Evolutionary conservation across 2,113 vertebrate genomes (phyloP).

Genomic region (Odocoileus hemionus): DNA sequence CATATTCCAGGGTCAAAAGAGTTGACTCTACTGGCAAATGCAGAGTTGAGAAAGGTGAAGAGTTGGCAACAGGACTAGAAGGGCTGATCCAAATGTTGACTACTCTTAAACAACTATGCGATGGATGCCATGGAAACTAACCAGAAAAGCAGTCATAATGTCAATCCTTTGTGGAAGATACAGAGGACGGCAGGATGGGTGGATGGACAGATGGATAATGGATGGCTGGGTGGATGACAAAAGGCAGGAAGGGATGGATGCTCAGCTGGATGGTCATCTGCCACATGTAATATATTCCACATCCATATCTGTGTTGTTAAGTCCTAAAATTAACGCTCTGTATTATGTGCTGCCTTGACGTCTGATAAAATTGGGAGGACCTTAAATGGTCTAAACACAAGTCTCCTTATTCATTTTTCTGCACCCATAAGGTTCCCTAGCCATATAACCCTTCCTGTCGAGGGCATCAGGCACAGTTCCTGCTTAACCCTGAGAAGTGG

Average conservation of each 20-base stretch:
- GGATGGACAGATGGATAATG: not conserved
- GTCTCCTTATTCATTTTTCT: not conserved
- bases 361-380: not conserved
- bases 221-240: not conserved
- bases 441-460: not conserved
- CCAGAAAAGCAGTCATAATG: not conserved
- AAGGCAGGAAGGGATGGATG: not conserved
- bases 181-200: not conserved
- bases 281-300: not conserved
- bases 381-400: not conserved
- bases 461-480: not conserved
- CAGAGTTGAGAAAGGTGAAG: not conserved
- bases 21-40: not conserved
- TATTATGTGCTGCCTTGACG: not conserved
- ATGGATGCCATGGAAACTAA: not conserved
- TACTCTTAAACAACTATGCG: not conserved
- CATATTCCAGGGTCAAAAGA: not conserved
- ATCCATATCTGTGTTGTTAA: not conserved
- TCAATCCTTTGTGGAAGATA: not conserved
- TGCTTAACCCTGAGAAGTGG: not conserved
- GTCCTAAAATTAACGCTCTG: not conserved
- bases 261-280: not conserved
- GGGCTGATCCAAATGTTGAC: not conserved
- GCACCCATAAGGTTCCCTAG: not conserved
- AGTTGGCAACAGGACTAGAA: not conserved